Base-by-base conservation (phyloP, 2,113 vertebrate species). In the Centropus unirufus region DNA sequence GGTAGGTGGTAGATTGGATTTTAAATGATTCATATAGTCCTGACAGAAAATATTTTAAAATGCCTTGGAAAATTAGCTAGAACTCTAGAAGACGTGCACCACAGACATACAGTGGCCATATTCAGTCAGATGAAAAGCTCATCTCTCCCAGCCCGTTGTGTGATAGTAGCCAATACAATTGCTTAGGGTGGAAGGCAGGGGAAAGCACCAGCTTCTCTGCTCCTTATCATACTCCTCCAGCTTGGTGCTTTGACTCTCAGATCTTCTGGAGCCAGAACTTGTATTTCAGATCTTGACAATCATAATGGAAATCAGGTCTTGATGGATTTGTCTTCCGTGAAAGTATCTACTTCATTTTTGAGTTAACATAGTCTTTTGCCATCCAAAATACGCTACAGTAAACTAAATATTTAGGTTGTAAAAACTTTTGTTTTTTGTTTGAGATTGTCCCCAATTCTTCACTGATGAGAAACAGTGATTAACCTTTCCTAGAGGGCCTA, bases 1-100 rank as follows among this genome's bases (percentile, higher is more conserved):
- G 77, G 66, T 79, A 85, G 91, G 89, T 89, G 91, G 95, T 87
- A 95, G 87, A 95, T 80, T 85, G 67, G 91, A 95, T 96, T 95
- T 95, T 76, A 95, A 95, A 95, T 90, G 66, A 95, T 63, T 87
- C 16, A 0, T 94, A 77, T 46, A 87, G 81, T 73, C 39, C 23
- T 94, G 42, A 32, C 51, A 49, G 68, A 63, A 94, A 83, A 90
- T 83, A 87, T 68, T 95, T 73, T 49, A 32, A 89, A 93, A 66
- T 63, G 46, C 36, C 11, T 32, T 87, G 57, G 74, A 89, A 96
- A 93, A 78, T 52, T 18, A 84, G 29, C 23, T 78, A 63, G 76
- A 55, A 21, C 13, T 82, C 29, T 8, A n/a, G 61, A 81, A 87
- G 18, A 39, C 61, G 46, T 22, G 58, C 5, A 34, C 6, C 44